phyloP scores from a whole-genome alignment of 2,888 invertebrate genomes.

The Melanostoma scalare region DNA sequence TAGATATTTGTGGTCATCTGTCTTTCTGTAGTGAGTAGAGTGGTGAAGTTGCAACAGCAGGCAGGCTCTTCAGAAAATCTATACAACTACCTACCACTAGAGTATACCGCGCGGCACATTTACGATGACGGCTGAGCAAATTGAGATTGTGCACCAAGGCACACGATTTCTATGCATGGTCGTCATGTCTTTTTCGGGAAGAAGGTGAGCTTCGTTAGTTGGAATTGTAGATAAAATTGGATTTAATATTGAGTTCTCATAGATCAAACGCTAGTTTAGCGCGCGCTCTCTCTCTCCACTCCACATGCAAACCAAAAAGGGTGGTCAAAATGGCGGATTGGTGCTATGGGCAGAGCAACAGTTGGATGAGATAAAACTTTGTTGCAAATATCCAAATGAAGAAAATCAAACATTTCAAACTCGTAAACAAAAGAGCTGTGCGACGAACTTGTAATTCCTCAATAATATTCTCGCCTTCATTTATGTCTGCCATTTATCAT shows the following conservation, averaged over 20 bases:
- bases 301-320: constrained; percentile 8
- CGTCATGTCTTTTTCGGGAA: constrained; percentile 40
- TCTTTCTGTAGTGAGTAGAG: constrained; percentile 40
- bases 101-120: constrained; percentile 5
- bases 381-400: neutral
- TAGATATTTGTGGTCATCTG: constrained; percentile 71
- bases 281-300: constrained; percentile 3
- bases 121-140: constrained; percentile 59
- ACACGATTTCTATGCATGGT: constrained; percentile 40
- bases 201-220: constrained; percentile 35
- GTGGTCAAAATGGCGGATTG: neutral
- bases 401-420: neutral
- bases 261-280: constrained; percentile 31
- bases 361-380: too few relatives aligned
- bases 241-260: constrained; percentile 39
- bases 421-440: constrained; percentile 7
- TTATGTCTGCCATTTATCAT: neutral
- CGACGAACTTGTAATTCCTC: neutral
- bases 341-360: neutral
- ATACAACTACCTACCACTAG: constrained; percentile 3
- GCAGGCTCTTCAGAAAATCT: neutral
- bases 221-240: constrained; percentile 38
- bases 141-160: constrained; percentile 53
- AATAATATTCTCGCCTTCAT: neutral
- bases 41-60: constrained; percentile 22